Base-by-base conservation (phyloP, 2,888 invertebrate genomes). In the Seira musarum region DNA sequence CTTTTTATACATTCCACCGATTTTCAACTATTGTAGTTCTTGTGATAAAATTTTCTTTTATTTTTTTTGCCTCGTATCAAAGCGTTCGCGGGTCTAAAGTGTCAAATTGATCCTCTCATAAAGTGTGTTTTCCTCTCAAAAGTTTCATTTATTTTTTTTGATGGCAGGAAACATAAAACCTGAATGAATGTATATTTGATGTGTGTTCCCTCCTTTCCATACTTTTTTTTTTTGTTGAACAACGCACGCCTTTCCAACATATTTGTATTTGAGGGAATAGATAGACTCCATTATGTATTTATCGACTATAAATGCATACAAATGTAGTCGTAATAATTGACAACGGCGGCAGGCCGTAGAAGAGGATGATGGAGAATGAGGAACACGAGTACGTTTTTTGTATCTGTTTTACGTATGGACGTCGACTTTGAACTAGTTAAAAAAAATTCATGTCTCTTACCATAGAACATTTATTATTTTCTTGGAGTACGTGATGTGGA, bases 291-390 rank as follows among this genome's bases (percentile, higher is more conserved):
- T 40, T 40, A 40, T 13, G 40, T 40, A 40, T 40, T 67, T 67
- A 67, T 67, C 46, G 35, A 40, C 40, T 67, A 67, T 67, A 35
- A 67, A 35, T 67, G 67, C 67, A 65, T 65, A 67, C 46, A 67
- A 67, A 67, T 40, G 40, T 40, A 46, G 19, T 19, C 40, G 17
- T 40, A 17, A 65, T 67, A 67, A 67, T 67, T 67, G 35, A 67
- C 67, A 19, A 19, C 35, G 40, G 40, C 40, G 40, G 40, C 13
- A 40, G 40, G 6, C 40, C 21, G 2, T 10, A 17, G 46, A 65
- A n/a, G 53, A n/a, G 22, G 40, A 68, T 21, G 2, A 64, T 19
- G 40, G 35, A 24, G 13, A n/a, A n/a, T n/a, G n/a, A n/a, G n/a
- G n/a, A n/a, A n/a, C 40, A n/a, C n/a, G 40, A n/a, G 5, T 40